Conservation (phyloP, 37 sponge, comb jelly and placozoan genomes). For the Tethya wilhelma region DNA sequence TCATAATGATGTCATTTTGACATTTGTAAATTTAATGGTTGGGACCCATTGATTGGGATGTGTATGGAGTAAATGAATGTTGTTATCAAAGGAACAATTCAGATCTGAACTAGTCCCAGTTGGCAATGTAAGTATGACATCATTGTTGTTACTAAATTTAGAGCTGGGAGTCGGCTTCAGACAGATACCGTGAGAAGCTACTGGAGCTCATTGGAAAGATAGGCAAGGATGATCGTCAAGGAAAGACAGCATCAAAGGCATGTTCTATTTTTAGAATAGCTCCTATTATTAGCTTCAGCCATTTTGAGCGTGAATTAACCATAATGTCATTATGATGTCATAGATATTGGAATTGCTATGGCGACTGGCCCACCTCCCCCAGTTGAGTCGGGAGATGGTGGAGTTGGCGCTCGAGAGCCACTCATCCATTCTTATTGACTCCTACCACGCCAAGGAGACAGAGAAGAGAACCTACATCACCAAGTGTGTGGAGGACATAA, state of each 20-base stretch:
- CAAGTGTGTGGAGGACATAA: slow-evolving; percentile 86
- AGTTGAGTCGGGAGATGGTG: slow-evolving; percentile 80
- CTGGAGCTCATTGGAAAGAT: slow-evolving; percentile 83
- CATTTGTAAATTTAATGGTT: too few species aligned
- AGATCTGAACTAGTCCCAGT: too few species aligned
- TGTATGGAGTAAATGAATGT: too few species aligned
- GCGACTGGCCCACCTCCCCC: slow-evolving; percentile 81
- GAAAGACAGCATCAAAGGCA: slow-evolving; percentile 86
- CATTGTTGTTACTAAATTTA: slow-evolving; percentile 5
- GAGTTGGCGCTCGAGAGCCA: slow-evolving; percentile 86
- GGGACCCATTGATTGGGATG: too few species aligned
- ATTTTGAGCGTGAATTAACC: not conserved
- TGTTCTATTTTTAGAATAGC: not conserved
- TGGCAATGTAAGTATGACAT: not conserved
- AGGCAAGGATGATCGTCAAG: slow-evolving; percentile 81
- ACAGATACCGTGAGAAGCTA: slow-evolving; percentile 77
- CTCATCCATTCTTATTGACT: slow-evolving; percentile 78
- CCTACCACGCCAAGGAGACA: slow-evolving; percentile 72
- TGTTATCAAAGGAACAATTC: too few species aligned
- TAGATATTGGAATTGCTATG: slow-evolving; percentile 90
- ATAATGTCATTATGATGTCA: not conserved
- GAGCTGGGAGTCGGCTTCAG: slow-evolving; percentile 86
- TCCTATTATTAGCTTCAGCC: not conserved
- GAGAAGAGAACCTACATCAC: slow-evolving; percentile 70
- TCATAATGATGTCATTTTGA: not conserved